Evolutionary conservation across 2,797 vertebrate genomes (phyloP).

Genomic region (Gallirallus australis): DNA sequence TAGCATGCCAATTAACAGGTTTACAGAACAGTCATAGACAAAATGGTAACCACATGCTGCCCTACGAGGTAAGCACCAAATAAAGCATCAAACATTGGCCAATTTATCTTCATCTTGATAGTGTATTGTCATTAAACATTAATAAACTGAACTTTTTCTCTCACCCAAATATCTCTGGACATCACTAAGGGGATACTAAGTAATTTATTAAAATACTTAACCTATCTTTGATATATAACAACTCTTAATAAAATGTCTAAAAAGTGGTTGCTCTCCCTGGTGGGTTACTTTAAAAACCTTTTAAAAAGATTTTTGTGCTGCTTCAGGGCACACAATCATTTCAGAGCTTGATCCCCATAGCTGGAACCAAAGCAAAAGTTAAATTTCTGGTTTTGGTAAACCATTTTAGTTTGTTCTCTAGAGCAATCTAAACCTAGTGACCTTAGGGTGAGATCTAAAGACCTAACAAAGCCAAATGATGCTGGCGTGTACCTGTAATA

Average conservation of each 20-base stretch:
- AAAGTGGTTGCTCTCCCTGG: not conserved
- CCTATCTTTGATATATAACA: not conserved
- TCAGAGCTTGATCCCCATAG: not conserved
- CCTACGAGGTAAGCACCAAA: not conserved
- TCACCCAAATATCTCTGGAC: not conserved
- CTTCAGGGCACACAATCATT: not conserved
- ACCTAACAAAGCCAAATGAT: not conserved
- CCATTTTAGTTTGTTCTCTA: not conserved
- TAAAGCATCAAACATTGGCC: not conserved
- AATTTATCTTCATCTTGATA: not conserved
- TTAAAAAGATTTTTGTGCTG: not conserved
- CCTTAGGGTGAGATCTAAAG: not conserved
- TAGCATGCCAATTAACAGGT: not conserved
- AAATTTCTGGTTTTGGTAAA: not conserved
- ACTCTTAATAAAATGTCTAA: not conserved
- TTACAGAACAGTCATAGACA: not conserved
- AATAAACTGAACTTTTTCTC: not conserved
- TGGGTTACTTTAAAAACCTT: not conserved
- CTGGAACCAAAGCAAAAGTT: not conserved
- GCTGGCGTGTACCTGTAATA: not conserved
- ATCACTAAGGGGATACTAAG: not conserved
- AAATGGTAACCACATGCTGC: not conserved
- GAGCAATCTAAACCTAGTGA: not conserved
- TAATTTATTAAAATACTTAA: conserved; percentile 5
- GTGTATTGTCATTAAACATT: not conserved